Evolutionary conservation across 2,797 vertebrate genomes (phyloP).

Genomic region (Macroramphosus scolopax): DNA sequence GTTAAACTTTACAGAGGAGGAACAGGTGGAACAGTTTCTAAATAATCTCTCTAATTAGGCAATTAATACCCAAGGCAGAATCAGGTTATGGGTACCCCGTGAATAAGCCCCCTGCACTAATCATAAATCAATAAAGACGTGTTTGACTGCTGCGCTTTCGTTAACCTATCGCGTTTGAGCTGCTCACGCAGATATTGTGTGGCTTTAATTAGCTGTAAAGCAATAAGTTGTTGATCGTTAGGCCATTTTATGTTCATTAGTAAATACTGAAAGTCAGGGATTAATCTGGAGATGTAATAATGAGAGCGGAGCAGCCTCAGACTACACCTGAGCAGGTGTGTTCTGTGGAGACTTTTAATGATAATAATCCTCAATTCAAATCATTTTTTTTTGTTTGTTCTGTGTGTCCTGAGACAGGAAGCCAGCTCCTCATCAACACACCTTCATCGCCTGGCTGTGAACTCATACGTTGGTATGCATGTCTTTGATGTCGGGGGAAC

Average conservation of each 20-base stretch:
- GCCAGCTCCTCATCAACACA: too few relatives aligned
- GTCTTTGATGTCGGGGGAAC: too few relatives aligned
- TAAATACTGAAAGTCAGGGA: constrained; percentile 54
- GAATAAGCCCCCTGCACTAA: constrained; percentile 69
- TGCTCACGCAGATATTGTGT: constrained; percentile 44
- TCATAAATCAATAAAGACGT: constrained; percentile 73
- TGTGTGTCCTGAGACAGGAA: too few relatives aligned
- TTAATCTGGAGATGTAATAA: constrained; percentile 37
- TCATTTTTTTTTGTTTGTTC: too few relatives aligned
- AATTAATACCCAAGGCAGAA: constrained; percentile 74
- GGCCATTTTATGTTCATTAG: constrained; percentile 56
- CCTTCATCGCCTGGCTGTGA: too few relatives aligned
- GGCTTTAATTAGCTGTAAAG: constrained; percentile 58
- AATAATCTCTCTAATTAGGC: constrained; percentile 78
- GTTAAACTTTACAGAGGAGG: constrained; percentile 38
- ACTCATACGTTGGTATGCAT: too few relatives aligned
- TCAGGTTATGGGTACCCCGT: constrained; percentile 75
- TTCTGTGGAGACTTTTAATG: too few relatives aligned
- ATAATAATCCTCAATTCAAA: too few relatives aligned
- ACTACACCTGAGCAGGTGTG: background rate
- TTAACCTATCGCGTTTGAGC: constrained; percentile 57
- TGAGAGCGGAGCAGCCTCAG: constrained; percentile 4
- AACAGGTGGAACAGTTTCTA: constrained; percentile 76
- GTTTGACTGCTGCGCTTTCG: constrained; percentile 57
- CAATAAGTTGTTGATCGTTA: constrained; percentile 50